A percentile compares a stretch with the other conserved stretches of the same genome.
Conservation (phyloP, 2,888 invertebrate genomes). For the Drosophila hawaiiensis region DNA sequence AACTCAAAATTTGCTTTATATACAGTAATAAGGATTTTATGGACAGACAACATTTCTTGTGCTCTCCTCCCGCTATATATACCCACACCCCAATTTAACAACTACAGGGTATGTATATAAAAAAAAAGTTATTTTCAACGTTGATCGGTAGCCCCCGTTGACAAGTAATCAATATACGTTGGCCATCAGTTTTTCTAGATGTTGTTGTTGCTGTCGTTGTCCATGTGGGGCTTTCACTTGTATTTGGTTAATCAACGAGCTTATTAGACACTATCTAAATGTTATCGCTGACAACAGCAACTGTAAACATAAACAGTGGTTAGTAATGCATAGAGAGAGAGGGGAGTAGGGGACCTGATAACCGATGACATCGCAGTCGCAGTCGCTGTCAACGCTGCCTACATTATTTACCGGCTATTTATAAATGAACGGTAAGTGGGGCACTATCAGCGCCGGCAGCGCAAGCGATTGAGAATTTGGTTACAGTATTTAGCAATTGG, state of each 20-base stretch:
- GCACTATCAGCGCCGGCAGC: slow-evolving; percentile 46
- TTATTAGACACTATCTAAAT: slow-evolving; percentile 18
- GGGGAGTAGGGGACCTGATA: slow-evolving; percentile 23
- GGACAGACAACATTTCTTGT: background rate
- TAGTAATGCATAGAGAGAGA: too few relatives aligned
- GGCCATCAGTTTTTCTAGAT: slow-evolving; percentile 1
- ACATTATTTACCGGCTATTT: slow-evolving; percentile 63
- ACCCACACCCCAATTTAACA: too few relatives aligned
- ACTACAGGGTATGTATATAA: slow-evolving; percentile 12
- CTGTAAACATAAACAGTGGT: slow-evolving; percentile 16
- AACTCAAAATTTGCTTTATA: background rate
- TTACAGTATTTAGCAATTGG: slow-evolving; percentile 41
- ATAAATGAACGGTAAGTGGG: slow-evolving; percentile 73
- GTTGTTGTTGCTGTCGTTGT: background rate
- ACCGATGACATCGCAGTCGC: slow-evolving; percentile 28
- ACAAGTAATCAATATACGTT: slow-evolving; percentile 21
- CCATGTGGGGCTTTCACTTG: slow-evolving; percentile 6
- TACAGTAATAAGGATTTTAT: background rate
- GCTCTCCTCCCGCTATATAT: background rate
- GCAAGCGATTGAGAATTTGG: slow-evolving; percentile 34
- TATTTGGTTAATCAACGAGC: slow-evolving; percentile 17
- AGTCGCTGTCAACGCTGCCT: slow-evolving; percentile 29
- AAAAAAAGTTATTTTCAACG: background rate
- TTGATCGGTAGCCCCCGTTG: slow-evolving; percentile 4
- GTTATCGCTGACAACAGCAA: slow-evolving; percentile 49